Percentiles rank a stretch among this genome's conserved stretches.
phyloP scores from a whole-genome alignment of 2,888 invertebrate genomes.

The Piscicola geometra region DNA sequence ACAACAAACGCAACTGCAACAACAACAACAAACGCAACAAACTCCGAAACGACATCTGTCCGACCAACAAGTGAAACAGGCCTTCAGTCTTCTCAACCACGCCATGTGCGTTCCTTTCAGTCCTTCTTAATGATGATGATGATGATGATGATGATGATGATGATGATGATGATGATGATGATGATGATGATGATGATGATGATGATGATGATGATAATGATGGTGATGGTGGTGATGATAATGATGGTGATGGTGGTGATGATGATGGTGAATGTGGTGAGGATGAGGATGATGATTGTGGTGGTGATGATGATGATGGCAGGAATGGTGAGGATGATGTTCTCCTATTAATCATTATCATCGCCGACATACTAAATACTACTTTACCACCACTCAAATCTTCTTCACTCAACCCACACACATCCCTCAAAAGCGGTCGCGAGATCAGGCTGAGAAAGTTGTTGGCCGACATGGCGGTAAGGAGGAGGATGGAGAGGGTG shows the following conservation, averaged over 20 bases:
- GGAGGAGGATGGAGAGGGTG: slow-evolving; percentile 52
- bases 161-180: not conserved
- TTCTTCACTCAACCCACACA: no score
- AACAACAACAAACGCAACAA: not conserved
- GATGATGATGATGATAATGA: no score
- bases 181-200: no score
- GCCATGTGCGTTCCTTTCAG: slow-evolving; percentile 29
- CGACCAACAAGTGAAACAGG: slow-evolving; percentile 64
- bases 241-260: no score
- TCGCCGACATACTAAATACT: no score
- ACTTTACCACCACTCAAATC: no score
- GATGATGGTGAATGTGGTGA: no score
- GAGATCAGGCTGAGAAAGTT: slow-evolving; percentile 21
- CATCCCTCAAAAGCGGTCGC: not conserved
- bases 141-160: not conserved
- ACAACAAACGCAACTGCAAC: not conserved
- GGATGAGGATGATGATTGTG: no score
- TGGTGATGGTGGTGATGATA: no score
- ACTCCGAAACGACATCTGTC: slow-evolving; percentile 48
- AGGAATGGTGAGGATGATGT: no score
- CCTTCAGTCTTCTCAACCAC: slow-evolving; percentile 62
- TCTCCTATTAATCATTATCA: no score
- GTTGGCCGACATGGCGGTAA: slow-evolving; percentile 11
- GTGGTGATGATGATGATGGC: no score
- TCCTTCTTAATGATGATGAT: not conserved